Percentiles rank a stretch among this genome's conserved stretches.
Evolutionary conservation across 2,888 invertebrate species (phyloP).

Genomic region (Mesorhabditis belari): DNA sequence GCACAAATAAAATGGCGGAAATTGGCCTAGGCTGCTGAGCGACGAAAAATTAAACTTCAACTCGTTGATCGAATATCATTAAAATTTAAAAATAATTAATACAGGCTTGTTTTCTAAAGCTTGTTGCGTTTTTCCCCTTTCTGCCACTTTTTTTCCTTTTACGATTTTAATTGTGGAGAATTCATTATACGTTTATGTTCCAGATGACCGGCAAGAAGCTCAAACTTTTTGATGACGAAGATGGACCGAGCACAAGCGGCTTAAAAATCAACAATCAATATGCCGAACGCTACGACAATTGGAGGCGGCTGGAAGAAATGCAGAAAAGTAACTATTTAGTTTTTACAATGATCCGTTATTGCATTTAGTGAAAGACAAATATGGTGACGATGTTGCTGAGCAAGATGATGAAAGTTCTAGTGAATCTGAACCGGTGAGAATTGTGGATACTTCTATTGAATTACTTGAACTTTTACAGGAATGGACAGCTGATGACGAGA

Average conservation of each 20-base stretch:
- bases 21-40: too few species aligned
- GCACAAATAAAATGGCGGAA: too few species aligned
- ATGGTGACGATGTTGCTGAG: constrained; percentile 53
- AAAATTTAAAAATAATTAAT: too few species aligned
- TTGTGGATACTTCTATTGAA: background rate
- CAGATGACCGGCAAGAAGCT: too few species aligned
- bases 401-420: constrained; percentile 57
- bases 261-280: constrained; percentile 17
- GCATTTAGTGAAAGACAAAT: constrained; percentile 38
- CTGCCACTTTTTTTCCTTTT: too few species aligned
- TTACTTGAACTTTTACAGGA: constrained; percentile 54
- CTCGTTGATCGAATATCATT: too few species aligned
- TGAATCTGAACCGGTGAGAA: constrained; percentile 54
- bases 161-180: too few species aligned
- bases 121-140: too few species aligned
- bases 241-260: background rate
- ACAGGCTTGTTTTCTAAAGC: too few species aligned
- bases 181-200: too few species aligned
- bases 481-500: constrained; percentile 68
- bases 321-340: constrained; percentile 58
- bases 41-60: too few species aligned
- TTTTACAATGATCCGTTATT: background rate
- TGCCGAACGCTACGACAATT: constrained; percentile 74
- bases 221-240: constrained; percentile 19
- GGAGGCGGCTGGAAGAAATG: constrained; percentile 78